phyloP scores from a whole-genome alignment of 2,888 invertebrate species.

The Isoperla grammatica region DNA sequence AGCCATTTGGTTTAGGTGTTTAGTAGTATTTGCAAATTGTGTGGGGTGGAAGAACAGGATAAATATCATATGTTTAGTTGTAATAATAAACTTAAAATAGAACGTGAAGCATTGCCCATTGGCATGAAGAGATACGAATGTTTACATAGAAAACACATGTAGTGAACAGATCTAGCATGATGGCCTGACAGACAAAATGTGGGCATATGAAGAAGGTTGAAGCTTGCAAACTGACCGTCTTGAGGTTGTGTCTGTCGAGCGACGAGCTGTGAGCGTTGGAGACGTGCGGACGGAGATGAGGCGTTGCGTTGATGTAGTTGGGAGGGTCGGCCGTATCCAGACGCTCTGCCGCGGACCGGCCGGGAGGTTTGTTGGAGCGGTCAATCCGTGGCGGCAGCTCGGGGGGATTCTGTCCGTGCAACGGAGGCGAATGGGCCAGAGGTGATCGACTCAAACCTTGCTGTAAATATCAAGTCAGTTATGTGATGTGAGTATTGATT shows the following conservation, averaged over 20 bases:
- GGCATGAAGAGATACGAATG: too few species aligned
- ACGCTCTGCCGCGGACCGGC: slow-evolving; percentile 44
- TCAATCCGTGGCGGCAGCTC: slow-evolving; percentile 82
- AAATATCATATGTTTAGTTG: too few species aligned
- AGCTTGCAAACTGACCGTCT: too few species aligned
- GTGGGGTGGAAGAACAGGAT: too few species aligned
- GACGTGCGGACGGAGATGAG: slow-evolving; percentile 42
- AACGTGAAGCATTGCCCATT: too few species aligned
- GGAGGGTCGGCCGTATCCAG: slow-evolving; percentile 35
- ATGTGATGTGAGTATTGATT: slow-evolving; percentile 1
- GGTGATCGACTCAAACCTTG: slow-evolving; percentile 28
- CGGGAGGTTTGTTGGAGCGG: slow-evolving; percentile 66
- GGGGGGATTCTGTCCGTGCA: slow-evolving; percentile 46
- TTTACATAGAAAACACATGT: too few species aligned
- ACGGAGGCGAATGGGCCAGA: slow-evolving; percentile 32
- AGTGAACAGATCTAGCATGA: too few species aligned
- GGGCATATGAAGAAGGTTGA: too few species aligned
- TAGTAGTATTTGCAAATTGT: too few species aligned
- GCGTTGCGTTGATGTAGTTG: slow-evolving; percentile 49
- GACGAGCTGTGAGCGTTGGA: slow-evolving; percentile 38
- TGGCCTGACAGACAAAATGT: too few species aligned
- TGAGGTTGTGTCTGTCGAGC: slow-evolving; percentile 42
- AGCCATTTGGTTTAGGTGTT: too few species aligned
- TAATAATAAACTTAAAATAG: too few species aligned
- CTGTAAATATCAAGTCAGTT: background rate